Evolutionary conservation across 2,113 vertebrate genomes (phyloP), one percentile per base, ranked within the genome.

Genomic region (Seriola quinqueradiata): DNA sequence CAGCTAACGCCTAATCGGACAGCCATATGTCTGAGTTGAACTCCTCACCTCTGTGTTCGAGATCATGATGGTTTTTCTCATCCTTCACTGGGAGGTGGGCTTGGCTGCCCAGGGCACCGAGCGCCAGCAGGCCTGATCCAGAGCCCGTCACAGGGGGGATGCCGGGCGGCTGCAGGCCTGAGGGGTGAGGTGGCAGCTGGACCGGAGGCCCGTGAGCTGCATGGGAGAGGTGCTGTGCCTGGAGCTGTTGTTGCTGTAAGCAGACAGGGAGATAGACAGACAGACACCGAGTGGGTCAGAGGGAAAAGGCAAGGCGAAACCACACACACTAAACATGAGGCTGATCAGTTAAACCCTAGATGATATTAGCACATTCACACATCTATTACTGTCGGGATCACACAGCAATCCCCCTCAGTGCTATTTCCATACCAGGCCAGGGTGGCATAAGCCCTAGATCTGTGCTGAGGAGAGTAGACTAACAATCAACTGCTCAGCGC

Each of bases 201-300:
- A 98, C 96, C 0, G 97, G 97, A 61, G 97, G 97, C 1, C 97
- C 97, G 0, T 99, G 98, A 8, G 97, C 96, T 4, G 97, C 97
- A 4, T 99, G 98, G 21, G 97, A 98, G 65, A 99, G 97, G 90
- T 99, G 98, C 93, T 99, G 97, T 0, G 97, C 97, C 94, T 99
- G 97, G 90, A 99, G 97, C 91, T 99, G 98, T 95, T 99, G 98
- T 94, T 99, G 98, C 98, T 99, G 96, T 42, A 93, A 95, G 81
- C 75, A 83, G 46, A 92, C 75, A 91, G n/a, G 81, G 57, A 84
- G 14, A 77, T 4, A 80, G 70, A 87, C 80, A 94, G 38, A 87
- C 80, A 94, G 38, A 94, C 73, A 89, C 74, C 87, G 28, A 94
- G 90, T 94, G 93, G 92, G 93, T 94, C 75, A 21, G 88, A 82